Evolutionary conservation across 2,888 invertebrate genomes (phyloP).

Genomic region (Drosophila mimetica): DNA sequence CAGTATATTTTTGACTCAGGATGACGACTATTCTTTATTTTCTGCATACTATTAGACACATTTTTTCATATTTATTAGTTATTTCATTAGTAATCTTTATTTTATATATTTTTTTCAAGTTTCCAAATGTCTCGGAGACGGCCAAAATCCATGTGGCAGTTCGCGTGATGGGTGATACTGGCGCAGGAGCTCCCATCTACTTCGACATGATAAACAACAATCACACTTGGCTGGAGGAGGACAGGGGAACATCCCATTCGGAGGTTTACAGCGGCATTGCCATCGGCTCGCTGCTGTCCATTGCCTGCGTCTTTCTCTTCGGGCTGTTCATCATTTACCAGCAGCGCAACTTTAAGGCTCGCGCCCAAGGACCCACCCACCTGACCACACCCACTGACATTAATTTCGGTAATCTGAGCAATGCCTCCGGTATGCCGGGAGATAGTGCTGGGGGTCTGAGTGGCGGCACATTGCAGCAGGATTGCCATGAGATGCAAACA

Average conservation of each 20-base stretch:
- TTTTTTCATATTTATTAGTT: too few relatives aligned
- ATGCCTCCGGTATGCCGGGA: conserved; percentile 75
- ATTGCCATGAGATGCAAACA: conserved; percentile 84
- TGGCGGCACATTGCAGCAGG: conserved; percentile 81
- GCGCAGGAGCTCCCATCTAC: conserved; percentile 83
- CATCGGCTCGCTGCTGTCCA: conserved; percentile 81
- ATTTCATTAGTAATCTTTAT: not conserved
- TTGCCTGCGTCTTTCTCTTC: conserved; percentile 80
- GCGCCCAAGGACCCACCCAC: conserved; percentile 79
- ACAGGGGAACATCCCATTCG: conserved; percentile 63
- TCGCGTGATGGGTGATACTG: conserved; percentile 83
- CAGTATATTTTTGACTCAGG: too few relatives aligned
- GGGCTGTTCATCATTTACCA: conserved; percentile 82
- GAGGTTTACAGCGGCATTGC: conserved; percentile 82
- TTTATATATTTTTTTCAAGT: conserved; percentile 49
- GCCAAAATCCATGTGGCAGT: conserved; percentile 84
- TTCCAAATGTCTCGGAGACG: conserved; percentile 83
- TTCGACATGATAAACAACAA: conserved; percentile 79
- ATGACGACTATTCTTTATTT: too few relatives aligned
- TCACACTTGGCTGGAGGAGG: conserved; percentile 67
- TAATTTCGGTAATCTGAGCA: conserved; percentile 81
- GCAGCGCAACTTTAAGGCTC: conserved; percentile 81
- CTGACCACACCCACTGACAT: conserved; percentile 82
- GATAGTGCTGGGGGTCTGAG: conserved; percentile 82
- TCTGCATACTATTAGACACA: too few relatives aligned